Evolutionary conservation across 2,797 vertebrate genomes (phyloP), one percentile per base, ranked within the genome.

Genomic region (Numenius phaeopus): DNA sequence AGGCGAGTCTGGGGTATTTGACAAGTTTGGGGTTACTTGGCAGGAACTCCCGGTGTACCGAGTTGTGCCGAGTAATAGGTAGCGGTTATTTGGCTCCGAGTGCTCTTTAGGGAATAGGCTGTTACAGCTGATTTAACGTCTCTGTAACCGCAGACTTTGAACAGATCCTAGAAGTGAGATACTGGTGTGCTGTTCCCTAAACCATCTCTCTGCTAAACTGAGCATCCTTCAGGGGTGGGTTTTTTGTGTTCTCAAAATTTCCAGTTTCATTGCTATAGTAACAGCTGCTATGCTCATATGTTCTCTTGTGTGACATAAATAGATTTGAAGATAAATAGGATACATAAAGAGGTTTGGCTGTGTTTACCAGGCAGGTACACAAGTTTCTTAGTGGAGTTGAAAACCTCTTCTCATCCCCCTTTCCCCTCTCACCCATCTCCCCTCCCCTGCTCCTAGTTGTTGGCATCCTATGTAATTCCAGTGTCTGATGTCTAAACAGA

Each of bases 221-320:
- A 96, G 90, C 90, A 95, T 96, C 94, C 94, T 95, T 96, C 88
- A 95, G 83, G 94, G 95, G 83, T 94, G 93, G 79, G 12, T 71
- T 97, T 95, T 95, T 84, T 93, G 77, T 87, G 92, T 95, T 93
- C 94, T 83, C 90, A 94, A 95, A 96, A 97, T 94, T 96, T 97
- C 91, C 89, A 93, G 95, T 96, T 97, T 95, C 97, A 97, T 97
- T 97, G 94, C 97, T 98, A 96, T 97, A 96, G 97, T 96, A 98
- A 97, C 97, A 98, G 97, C 97, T 97, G 97, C 97, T 96, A 67
- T 72, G 93, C 94, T 98, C 94, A 40, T 96, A 97, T 96, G 97
- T 96, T 98, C 95, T 90, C 91, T 97, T 96, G 87, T 90, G 93
- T 95, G 97, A 97, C 96, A 97, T 97, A 97, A 97, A 98, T 97